Percentiles rank a stretch among this genome's conserved stretches.
phyloP scores from a whole-genome alignment of 2,888 invertebrate genomes.

The Thecophora atra region DNA sequence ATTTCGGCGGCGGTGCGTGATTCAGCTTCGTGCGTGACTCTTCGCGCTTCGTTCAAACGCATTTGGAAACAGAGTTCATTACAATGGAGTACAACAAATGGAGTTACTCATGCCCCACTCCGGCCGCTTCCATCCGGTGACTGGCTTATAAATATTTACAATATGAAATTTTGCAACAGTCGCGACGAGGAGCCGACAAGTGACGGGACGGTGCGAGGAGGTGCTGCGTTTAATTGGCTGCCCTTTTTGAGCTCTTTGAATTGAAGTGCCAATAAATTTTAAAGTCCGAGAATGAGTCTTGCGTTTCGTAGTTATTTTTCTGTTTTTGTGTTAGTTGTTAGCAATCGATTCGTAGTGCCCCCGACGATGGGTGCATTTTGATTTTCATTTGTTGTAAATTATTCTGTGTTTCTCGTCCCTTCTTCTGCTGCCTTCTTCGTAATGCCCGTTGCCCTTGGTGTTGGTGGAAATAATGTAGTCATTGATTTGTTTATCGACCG shows the following conservation, averaged over 20 bases:
- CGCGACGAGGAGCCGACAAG: not conserved
- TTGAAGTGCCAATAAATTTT: constrained; percentile 9
- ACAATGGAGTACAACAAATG: too few species aligned
- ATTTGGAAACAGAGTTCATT: too few species aligned
- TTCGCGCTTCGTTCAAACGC: not conserved
- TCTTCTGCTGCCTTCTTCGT: not conserved
- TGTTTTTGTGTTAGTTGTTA: constrained; percentile 5
- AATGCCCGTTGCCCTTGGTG: not conserved
- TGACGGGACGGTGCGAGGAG: not conserved
- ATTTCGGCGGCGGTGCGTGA: constrained; percentile 4
- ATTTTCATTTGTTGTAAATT: not conserved
- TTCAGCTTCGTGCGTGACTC: constrained; percentile 6
- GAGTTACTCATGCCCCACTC: too few species aligned
- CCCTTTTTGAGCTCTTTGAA: not conserved
- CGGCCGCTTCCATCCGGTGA: not conserved
- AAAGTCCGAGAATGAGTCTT: too few species aligned
- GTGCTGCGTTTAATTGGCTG: not conserved
- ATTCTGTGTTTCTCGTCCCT: not conserved
- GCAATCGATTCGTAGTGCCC: not conserved
- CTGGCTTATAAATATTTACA: not conserved
- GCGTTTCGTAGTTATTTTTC: not conserved
- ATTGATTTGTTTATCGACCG: constrained; percentile 15
- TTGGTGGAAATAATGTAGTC: constrained; percentile 24
- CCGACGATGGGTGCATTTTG: not conserved
- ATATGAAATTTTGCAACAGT: not conserved